Base-by-base conservation (phyloP, 2,113 vertebrate genomes). In the Choloepus hoffmanni region DNA sequence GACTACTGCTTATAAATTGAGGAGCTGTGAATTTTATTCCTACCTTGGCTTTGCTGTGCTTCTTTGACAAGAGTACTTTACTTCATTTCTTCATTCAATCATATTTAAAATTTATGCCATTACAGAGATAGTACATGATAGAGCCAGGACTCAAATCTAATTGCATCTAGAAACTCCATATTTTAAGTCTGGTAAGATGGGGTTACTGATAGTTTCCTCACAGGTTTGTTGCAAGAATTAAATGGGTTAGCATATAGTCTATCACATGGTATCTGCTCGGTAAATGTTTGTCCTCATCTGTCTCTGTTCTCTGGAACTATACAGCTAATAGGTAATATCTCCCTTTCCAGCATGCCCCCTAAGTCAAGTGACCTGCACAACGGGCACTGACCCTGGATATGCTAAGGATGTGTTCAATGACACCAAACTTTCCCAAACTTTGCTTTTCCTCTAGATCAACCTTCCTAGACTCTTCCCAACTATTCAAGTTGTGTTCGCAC, bases 111-210 rank as follows among this genome's bases (percentile, higher is more conserved):
- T 84, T 85, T 78, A 11, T 85, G 15, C 9, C 63, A 90, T 55
- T 68, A 63, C 12, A 40, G 13, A 85, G 55, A 63, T 36, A 30
- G 65, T 78, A 33, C 2, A 3, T 10, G 30, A 43, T 45, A 73
- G 45, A 92, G 14, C 43, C 60, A 85, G 15, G 33, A 73, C 40
- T 94, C 65, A 83, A 88, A 88, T 73, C 36, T 33, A 95, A 94
- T 21, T 84, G 0, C 89, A 33, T 84, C 76, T 76, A 67, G 36
- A 85, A 89, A 88, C 18, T 45, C 19, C 40, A 13, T 72, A 33
- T 87, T 87, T 24, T 65, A 48, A n/a, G 19, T 72, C 62, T 77
- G 50, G 5, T 90, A 88, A 67, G 79, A 85, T 18, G 33, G 16
- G 1, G 9, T 73, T 68, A 85, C 40, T 48, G 23, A 84, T 63